Conservation (phyloP, 1,140 invertebrate genomes). For the Phymorhynchus buccinoides region DNA sequence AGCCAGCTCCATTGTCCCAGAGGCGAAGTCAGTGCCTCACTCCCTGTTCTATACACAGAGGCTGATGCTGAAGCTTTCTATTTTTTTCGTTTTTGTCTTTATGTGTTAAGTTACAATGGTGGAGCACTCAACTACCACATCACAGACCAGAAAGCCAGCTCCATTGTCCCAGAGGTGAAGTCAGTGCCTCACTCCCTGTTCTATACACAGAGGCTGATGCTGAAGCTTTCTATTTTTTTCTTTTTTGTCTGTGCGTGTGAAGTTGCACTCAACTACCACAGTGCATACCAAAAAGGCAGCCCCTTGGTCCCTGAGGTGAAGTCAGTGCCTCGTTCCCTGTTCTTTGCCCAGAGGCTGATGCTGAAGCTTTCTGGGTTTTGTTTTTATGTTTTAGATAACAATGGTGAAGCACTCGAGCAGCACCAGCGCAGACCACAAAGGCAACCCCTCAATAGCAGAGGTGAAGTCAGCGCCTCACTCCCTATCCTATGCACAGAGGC, state of each 20-base stretch:
- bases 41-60: too few relatives aligned
- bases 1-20: too few relatives aligned
- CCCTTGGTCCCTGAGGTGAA: too few relatives aligned
- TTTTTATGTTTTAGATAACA: too few relatives aligned
- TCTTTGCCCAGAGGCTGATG: too few relatives aligned
- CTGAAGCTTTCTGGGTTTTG: too few relatives aligned
- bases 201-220: slow-evolving; percentile 69
- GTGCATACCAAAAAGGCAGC: too few relatives aligned
- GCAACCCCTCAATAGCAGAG: slow-evolving; percentile 51
- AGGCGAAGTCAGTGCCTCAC: too few relatives aligned
- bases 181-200: slow-evolving; percentile 59
- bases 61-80: too few relatives aligned
- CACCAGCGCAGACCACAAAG: slow-evolving; percentile 49
- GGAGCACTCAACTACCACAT: slow-evolving; percentile 58
- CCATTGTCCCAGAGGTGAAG: slow-evolving; percentile 59
- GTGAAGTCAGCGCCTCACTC: slow-evolving; percentile 60
- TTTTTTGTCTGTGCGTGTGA: neutral
- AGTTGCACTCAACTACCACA: too few relatives aligned
- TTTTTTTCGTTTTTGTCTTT: too few relatives aligned
- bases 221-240: slow-evolving; percentile 50
- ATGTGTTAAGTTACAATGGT: slow-evolving; percentile 53
- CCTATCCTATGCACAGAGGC: slow-evolving; percentile 68
- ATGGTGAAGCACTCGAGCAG: slow-evolving; percentile 58
- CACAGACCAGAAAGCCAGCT: slow-evolving; percentile 40
- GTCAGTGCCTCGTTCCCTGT: too few relatives aligned